Evolutionary conservation across 2,113 vertebrate species (phyloP), one percentile per base, ranked within the genome.

Genomic region (Cairina moschata): DNA sequence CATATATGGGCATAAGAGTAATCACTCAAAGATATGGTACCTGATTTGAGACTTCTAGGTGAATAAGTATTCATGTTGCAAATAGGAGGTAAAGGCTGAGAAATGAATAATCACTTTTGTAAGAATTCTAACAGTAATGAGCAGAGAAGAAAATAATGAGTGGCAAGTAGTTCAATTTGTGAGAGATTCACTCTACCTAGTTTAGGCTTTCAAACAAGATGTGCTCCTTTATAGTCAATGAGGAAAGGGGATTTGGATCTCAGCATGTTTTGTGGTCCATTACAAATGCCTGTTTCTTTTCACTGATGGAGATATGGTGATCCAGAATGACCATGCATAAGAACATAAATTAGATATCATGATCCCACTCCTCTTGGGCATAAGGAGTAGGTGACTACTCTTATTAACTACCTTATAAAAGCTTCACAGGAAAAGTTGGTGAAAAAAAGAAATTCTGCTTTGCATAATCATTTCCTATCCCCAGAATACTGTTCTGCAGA

Each of bases 171-270:
- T 31, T 63, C 6, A 4, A 56, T 8, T 42, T 42, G 10, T 15
- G 22, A 25, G 38, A 31, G 21, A 8, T 22, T 67, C 21, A 62
- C 7, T n/a, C 5, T 8, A 6, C 17, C 3, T n/a, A 7, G n/a
- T 31, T 48, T 7, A 54, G 23, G 8, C 11, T 81, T 71, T 78
- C 60, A 25, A 55, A 28, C 32, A 66, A 34, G 40, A 8, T 10
- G 8, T 48, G 11, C 4, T 9, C 5, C 20, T 29, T 8, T 38
- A 3, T 3, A 28, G 10, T 13, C 2, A 1, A 1, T 6, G n/a
- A 63, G 31, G 13, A 50, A 63, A 72, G 8, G 3, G 11, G 1
- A 6, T 68, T 72, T 68, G 38, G 58, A 31, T 58, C 9, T 34
- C 2, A 1, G 5, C 1, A 0, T 38, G 40, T 48, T 23, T 11